Percentiles rank a stretch among this genome's conserved stretches.
Conservation (phyloP, 2,797 vertebrate species). For the Rhynchotus rufescens region DNA sequence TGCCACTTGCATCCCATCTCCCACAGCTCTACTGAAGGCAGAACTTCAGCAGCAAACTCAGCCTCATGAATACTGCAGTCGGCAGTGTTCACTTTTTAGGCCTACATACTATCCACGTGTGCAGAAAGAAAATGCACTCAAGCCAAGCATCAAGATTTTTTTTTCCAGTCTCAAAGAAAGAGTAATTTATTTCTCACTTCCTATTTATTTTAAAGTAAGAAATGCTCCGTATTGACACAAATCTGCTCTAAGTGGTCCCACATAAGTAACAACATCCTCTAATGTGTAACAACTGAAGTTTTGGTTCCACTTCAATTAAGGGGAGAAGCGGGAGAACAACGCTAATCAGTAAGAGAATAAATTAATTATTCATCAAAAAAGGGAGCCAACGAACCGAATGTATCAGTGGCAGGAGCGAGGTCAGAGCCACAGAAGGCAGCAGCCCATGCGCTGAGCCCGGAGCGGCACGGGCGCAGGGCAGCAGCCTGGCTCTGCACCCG, state of each 20-base stretch:
- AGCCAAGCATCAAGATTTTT: neutral
- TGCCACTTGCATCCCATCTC: conserved; percentile 1
- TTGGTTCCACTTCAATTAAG: neutral
- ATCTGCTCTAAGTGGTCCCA: neutral
- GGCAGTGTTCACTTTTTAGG: neutral
- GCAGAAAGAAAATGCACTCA: conserved; percentile 34
- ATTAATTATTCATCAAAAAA: conserved; percentile 2
- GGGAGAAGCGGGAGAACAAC: conserved; percentile 10
- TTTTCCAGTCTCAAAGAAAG: neutral
- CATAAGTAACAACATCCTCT: neutral
- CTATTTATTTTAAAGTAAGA: conserved; percentile 3
- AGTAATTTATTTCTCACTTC: conserved; percentile 27
- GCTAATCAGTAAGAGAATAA: conserved; percentile 1
- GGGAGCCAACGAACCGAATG: neutral
- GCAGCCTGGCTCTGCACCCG: neutral
- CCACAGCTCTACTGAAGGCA: neutral
- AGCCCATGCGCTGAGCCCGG: neutral
- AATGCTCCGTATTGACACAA: neutral
- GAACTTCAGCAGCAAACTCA: neutral
- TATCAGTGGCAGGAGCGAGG: neutral
- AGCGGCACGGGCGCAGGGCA: neutral
- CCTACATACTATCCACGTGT: neutral
- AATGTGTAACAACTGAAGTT: neutral
- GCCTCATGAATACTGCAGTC: neutral
- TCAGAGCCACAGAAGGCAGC: neutral